These are phyloP conservation scores for Eulemur rufifrons DNA, from an alignment of 2,113 vertebrate genomes.

Conservation along the genomic window DNA sequence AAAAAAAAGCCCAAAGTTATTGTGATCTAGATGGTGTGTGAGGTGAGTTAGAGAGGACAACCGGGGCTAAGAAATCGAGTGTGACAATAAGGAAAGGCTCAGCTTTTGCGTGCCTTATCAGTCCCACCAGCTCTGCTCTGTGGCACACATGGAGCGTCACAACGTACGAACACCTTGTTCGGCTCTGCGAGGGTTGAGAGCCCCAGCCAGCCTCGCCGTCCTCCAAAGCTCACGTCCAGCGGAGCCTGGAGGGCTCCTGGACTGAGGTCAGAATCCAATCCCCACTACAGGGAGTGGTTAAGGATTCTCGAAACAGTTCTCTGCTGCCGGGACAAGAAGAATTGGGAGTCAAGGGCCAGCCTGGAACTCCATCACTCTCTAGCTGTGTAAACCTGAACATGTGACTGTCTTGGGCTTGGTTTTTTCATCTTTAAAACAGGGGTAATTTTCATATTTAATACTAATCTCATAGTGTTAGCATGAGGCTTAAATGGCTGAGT, in stretches of 20 bases:
- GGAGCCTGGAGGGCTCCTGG: background rate
- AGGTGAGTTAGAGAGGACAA: background rate
- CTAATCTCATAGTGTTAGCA: background rate
- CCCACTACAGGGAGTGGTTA: fast-evolving
- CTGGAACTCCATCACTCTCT: background rate
- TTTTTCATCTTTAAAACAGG: slow-evolving; percentile 6
- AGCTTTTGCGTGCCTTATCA: background rate
- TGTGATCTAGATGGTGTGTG: background rate
- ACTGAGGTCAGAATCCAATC: background rate
- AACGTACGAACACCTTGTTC: background rate
- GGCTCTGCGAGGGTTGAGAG: background rate
- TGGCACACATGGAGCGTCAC: fast-evolving
- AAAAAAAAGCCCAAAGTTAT: background rate
- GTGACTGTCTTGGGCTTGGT: background rate
- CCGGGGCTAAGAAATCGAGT: background rate
- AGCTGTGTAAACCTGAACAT: background rate
- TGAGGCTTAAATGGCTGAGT: background rate
- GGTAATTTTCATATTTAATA: background rate
- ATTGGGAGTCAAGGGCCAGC: background rate
- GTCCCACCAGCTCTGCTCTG: background rate
- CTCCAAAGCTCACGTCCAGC: fast-evolving
- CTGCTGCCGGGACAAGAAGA: background rate
- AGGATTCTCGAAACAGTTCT: background rate
- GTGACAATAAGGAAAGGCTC: background rate
- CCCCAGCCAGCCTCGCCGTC: background rate